Base-by-base conservation (phyloP, 1,140 invertebrate genomes). In the Teleogryllus occipitalis region DNA sequence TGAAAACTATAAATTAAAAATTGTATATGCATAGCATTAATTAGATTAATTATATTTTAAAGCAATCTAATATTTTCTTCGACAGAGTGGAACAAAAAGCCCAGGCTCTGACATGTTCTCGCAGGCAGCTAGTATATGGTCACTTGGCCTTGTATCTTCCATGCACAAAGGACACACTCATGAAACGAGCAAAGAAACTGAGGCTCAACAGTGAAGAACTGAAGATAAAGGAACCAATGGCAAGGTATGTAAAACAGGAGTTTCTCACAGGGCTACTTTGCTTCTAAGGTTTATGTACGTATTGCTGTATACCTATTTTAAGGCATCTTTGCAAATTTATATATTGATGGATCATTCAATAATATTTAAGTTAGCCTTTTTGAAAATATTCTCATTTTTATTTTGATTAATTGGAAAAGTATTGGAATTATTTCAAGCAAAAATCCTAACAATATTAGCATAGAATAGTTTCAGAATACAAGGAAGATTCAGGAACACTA, bases 161-260 rank as follows among this genome's bases (percentile, higher is more conserved):
- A 47, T 92, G 90, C 84, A 90, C 89, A n/a, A 93, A 92, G 85
- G 89, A 91, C 75, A 92, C 91, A 7, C 85, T 94, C 47, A 85
- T 90, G 27, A 92, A 90, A 82, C 87, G 91, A 77, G 90, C 90
- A 27, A 93, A 92, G 84, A 92, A 90, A 83, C 85, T 93, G 14
- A 86, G 89, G 65, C 83, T 90, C 5, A 88, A 90, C 79, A 88
- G 91, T 82, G 90, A 91, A 76, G 85, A 90, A 85, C 85, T 87
- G 80, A 89, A 88, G 83, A 84, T 92, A 7, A 88, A 87, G 80
- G 87, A 88, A 82, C 88, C 89, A 12, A 83, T 87, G 78, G 81
- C 84, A 79, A 85, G 83, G 87, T 88, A 86, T 83, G 77, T 39
- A 5, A 39, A 39, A 39, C n/a, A 39, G 27, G 27, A 39, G 1